Evolutionary conservation across 2,797 vertebrate genomes (phyloP), one percentile per base, ranked within the genome.

Genomic region (Carduelis carduelis): DNA sequence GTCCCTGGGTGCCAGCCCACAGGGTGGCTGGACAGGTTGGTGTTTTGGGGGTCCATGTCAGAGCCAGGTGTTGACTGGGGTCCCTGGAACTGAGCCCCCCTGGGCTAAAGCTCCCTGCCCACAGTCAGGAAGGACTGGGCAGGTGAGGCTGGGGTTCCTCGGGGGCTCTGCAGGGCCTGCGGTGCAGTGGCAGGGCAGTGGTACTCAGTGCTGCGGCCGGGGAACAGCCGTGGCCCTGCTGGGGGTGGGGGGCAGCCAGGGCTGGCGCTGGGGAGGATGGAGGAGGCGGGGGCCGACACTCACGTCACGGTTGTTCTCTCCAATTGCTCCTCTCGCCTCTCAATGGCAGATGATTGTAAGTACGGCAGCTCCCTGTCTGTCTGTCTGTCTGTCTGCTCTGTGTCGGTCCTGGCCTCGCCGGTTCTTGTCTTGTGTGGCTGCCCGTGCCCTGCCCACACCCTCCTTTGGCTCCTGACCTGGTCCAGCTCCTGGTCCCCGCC

Each of bases 341-440:
- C 93, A 95, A 95, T 96, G 98, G 97, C 99, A 99, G 99, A 99
- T 99, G 99, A 99, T 99, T 99, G 99, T 99, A 99, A 99, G 99
- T 99, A 99, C 98, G 98, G 98, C 98, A 98, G 98, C 99, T 97
- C 81, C 83, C 95, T 98, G 91, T 95, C 98, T 98, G 96, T 99
- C 97, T 97, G 97, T 99, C 98, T 99, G 99, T 99, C 98, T 99
- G 98, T 99, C 98, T 87, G 98, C 98, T 98, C 97, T 98, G 95
- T 98, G 98, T 98, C 95, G 94, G 97, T 97, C 95, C 97, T 95
- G 94, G 98, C 98, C 95, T 92, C 98, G 96, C 98, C 96, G 89
- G 97, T 97, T 98, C 96, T 97, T 98, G 98, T 98, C 98, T 95
- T 97, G 97, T 98, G 98, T 99, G 98, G 98, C 99, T 99, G 98